These are phyloP conservation scores for Champsocephalus esox DNA, from an alignment of 2,797 vertebrate species.

Conservation along the genomic window DNA sequence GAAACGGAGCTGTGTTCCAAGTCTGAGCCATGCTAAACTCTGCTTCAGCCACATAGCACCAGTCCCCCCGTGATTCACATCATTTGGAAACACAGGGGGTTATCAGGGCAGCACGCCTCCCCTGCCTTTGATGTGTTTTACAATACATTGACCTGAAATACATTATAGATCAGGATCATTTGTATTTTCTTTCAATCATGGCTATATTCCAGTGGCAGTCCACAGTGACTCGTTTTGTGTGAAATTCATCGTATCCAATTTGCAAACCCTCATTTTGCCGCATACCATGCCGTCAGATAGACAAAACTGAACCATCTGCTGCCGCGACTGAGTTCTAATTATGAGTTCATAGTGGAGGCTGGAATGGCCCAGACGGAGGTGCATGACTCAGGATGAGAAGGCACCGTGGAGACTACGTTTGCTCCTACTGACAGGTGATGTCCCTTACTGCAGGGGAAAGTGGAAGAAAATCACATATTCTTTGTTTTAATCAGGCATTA, in stretches of 20 bases:
- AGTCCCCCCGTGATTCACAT: slow-evolving; percentile 48
- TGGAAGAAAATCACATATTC: slow-evolving; percentile 27
- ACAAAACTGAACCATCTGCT: slow-evolving; percentile 84
- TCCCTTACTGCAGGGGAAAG: slow-evolving; percentile 26
- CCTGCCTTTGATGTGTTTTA: slow-evolving; percentile 60
- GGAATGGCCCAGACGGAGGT: slow-evolving; percentile 70
- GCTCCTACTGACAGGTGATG: slow-evolving; percentile 46
- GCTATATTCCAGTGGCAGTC: slow-evolving; percentile 41
- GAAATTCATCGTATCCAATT: slow-evolving; percentile 74
- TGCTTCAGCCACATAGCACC: slow-evolving; percentile 40
- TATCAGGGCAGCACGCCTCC: slow-evolving; percentile 27
- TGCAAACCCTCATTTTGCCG: slow-evolving; percentile 68
- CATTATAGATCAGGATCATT: slow-evolving; percentile 51
- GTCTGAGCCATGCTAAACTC: slow-evolving; percentile 55
- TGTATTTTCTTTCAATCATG: slow-evolving; percentile 48
- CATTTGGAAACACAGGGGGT: slow-evolving; percentile 52
- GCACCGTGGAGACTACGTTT: slow-evolving; percentile 36
- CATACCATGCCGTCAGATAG: slow-evolving; percentile 62
- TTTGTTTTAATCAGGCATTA: slow-evolving; percentile 83
- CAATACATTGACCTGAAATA: slow-evolving; percentile 58
- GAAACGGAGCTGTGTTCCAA: slow-evolving; percentile 75
- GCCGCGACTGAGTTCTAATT: slow-evolving; percentile 71
- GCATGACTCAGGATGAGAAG: slow-evolving; percentile 50
- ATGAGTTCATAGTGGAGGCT: slow-evolving; percentile 59
- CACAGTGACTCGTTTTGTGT: slow-evolving; percentile 52